Evolutionary conservation across 2,113 vertebrate species (phyloP).

Genomic region (Manacus vitellinus): DNA sequence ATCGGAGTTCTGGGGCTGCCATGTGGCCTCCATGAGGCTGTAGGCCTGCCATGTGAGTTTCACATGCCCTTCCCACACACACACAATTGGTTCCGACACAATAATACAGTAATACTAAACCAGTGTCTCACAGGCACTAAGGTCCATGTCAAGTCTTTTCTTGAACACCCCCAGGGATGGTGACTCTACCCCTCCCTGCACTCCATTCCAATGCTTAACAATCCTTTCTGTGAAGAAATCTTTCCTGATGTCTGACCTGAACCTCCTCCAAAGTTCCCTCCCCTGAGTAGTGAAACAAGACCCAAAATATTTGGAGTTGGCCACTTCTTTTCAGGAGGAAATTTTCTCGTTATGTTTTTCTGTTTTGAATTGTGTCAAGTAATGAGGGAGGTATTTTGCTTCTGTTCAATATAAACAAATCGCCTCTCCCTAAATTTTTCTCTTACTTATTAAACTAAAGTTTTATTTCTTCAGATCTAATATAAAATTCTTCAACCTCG

Average conservation of each 20-base stretch:
- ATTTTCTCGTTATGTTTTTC: accelerated
- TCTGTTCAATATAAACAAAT: neutral
- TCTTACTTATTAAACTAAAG: neutral
- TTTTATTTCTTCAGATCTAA: neutral
- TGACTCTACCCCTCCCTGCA: no score
- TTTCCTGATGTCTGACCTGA: neutral
- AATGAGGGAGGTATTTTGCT: neutral
- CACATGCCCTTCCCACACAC: neutral
- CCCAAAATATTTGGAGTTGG: neutral
- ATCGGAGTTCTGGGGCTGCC: neutral
- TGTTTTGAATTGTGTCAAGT: neutral
- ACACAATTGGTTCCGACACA: neutral
- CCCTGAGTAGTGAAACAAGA: neutral
- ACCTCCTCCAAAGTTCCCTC: neutral
- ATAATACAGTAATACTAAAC: neutral
- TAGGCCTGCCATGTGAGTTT: neutral
- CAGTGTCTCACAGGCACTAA: neutral
- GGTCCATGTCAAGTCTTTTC: neutral
- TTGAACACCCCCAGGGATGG: accelerated
- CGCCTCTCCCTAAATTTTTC: neutral
- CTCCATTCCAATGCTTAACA: neutral
- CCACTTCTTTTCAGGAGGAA: neutral
- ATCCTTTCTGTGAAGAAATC: neutral
- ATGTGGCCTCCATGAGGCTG: neutral
- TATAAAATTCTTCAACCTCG: neutral